Evolutionary conservation across 2,113 vertebrate genomes (phyloP), one percentile per base, ranked within the genome.

Genomic region (Protobothrops flavoviridis): DNA sequence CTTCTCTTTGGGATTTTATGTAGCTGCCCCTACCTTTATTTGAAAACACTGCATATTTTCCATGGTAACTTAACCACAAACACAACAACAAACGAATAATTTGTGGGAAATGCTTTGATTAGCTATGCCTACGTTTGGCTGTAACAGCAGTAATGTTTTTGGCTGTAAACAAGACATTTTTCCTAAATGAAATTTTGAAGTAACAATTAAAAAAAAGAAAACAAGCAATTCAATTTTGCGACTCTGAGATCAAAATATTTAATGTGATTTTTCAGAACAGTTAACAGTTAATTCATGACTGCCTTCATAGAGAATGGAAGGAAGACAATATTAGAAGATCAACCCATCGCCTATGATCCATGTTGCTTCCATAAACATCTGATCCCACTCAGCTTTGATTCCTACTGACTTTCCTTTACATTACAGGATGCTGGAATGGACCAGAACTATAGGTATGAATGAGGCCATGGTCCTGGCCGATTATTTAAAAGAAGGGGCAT

Each of bases 1-100:
- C 74, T 95, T 94, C 93, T 95, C 94, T 90, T 94, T 64, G 88
- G 91, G 61, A 90, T 94, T 89, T 93, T 93, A 91, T 94, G 89
- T 3, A 94, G 74, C 1, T 74, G 13, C 69, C n/a, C 69, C 69
- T n/a, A 33, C 5, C 10, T 96, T 94, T 96, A 94, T 90, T 93
- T 95, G 92, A 90, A 94, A 87, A 92, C 20, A 69, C 92, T 94
- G 93, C 57, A 23, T 91, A 92, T 94, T 92, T 96, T 96, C 94
- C 93, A 94, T 95, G 8, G 2, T 33, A 95, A 87, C 91, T 95
- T 39, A 74, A 39, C n/a, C 69, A 74, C 69, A 74, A 74, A 74
- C 39, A n/a, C 69, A 81, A 39, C 17, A 81, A 39, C 33, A 81
- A 96, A 94, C 94, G 74, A 89, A 95, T 95, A 94, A 90, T 93